Evolutionary conservation across 2,797 vertebrate genomes (phyloP).

Genomic region (Sebastes miniatus): DNA sequence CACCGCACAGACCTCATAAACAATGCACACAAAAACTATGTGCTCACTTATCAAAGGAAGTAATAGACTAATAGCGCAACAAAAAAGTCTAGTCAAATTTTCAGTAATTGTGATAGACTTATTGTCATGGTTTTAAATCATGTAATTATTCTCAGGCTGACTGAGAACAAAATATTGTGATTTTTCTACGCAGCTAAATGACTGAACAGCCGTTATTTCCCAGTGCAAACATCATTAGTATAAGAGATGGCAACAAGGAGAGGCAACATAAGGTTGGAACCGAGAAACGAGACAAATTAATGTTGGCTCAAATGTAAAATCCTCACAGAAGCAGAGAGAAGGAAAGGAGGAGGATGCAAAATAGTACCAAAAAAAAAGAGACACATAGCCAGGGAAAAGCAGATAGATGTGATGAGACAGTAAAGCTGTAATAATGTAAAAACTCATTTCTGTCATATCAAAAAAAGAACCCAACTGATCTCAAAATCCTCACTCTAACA

Average conservation of each 20-base stretch:
- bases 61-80: background rate
- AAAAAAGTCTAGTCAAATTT: background rate
- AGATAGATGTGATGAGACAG: background rate
- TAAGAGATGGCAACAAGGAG: slow-evolving; percentile 15
- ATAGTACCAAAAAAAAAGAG: background rate
- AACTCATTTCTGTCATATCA: background rate
- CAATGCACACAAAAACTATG: background rate
- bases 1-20: background rate
- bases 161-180: background rate
- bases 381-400: background rate
- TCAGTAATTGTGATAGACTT: background rate
- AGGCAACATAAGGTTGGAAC: slow-evolving; percentile 14
- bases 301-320: slow-evolving; percentile 19
- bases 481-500: background rate
- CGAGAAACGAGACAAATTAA: slow-evolving; percentile 16
- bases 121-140: background rate
- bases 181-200: background rate
- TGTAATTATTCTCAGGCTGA: background rate
- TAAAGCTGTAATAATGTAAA: background rate
- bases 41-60: background rate
- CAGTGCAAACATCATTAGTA: slow-evolving; percentile 23
- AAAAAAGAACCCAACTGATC: background rate
- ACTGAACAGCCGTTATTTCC: slow-evolving; percentile 1
- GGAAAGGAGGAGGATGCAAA: background rate
- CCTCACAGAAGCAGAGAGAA: background rate